Evolutionary conservation across 2,888 invertebrate species (phyloP).

Genomic region (Synergus umbraculus): DNA sequence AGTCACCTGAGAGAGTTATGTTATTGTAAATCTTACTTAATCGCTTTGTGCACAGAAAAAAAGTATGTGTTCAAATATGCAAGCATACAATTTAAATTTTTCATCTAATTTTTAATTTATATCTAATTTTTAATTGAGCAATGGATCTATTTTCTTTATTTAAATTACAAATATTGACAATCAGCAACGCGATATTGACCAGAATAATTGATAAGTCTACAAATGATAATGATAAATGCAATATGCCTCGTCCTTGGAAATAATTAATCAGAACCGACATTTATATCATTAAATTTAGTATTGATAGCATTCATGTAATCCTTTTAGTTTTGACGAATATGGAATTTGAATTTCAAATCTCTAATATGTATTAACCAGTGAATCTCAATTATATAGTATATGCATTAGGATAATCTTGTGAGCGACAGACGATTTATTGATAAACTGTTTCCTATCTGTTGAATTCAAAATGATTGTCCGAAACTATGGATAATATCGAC

Average conservation of each 20-base stretch:
- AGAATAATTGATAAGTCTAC: background rate
- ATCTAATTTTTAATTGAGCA: no score
- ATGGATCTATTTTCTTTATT: background rate
- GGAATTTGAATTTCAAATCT: background rate
- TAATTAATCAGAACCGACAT: background rate
- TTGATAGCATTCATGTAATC: background rate
- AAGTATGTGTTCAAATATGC: no score
- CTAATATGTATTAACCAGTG: background rate
- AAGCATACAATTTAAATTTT: no score
- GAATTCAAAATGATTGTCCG: constrained; percentile 4
- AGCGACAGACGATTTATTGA: background rate
- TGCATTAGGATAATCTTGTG: constrained; percentile 12
- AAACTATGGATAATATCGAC: background rate
- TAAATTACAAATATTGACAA: background rate
- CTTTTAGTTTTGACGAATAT: background rate
- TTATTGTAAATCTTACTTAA: no score
- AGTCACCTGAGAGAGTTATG: background rate
- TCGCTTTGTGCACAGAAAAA: no score
- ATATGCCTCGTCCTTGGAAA: background rate
- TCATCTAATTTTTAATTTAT: no score
- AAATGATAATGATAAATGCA: background rate
- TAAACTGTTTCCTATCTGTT: background rate
- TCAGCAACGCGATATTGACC: background rate
- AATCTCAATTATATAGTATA: background rate
- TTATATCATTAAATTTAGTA: background rate